Evolutionary conservation across 1,140 invertebrate species (phyloP).

Genomic region (Penaeus indicus): DNA sequence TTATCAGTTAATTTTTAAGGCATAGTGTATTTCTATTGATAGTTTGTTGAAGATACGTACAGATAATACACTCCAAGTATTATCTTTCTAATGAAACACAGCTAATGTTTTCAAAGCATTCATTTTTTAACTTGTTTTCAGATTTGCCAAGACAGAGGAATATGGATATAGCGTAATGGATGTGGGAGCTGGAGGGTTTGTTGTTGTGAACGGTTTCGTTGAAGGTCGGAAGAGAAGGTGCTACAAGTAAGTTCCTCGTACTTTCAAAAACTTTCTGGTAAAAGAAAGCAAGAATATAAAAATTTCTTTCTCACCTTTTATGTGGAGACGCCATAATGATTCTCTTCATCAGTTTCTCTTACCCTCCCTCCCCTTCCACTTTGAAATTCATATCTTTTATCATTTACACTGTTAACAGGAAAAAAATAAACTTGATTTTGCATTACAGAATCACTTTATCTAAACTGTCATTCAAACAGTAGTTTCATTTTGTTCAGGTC

Average conservation of each 20-base stretch:
- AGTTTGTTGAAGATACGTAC: background rate
- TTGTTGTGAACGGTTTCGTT: slow-evolving; percentile 72
- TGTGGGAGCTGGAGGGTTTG: slow-evolving; percentile 74
- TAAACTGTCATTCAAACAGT: background rate
- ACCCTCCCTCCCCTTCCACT: background rate
- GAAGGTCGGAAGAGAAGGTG: slow-evolving; percentile 42
- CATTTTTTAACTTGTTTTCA: slow-evolving; percentile 9
- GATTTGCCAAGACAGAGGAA: slow-evolving; percentile 74
- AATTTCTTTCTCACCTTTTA: background rate
- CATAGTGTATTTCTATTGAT: background rate
- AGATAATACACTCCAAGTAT: background rate
- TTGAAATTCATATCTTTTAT: background rate
- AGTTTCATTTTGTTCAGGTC: slow-evolving; percentile 4
- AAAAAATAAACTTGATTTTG: background rate
- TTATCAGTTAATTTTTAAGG: background rate
- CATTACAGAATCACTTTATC: background rate
- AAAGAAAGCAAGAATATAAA: background rate
- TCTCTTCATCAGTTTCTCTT: background rate
- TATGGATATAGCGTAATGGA: slow-evolving; percentile 76
- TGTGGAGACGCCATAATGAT: background rate
- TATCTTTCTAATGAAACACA: background rate
- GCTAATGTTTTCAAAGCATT: no score
- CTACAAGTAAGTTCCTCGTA: background rate
- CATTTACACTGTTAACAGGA: background rate
- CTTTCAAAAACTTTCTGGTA: background rate